Base-by-base conservation (phyloP, 2,113 vertebrate genomes). In the Ailurus styani region DNA sequence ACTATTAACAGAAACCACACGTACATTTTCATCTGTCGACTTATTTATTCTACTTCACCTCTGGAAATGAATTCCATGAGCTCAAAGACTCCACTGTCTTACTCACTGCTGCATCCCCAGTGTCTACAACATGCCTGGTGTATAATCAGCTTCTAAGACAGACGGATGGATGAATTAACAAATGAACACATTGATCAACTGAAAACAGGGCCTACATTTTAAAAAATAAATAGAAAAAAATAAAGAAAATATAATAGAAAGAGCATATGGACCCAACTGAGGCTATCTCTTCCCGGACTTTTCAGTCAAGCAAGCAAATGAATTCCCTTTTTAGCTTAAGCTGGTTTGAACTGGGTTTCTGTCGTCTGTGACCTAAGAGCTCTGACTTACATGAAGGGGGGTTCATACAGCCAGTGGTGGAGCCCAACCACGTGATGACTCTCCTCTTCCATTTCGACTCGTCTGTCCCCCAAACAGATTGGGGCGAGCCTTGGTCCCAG, bases 251-350 rank as follows among this genome's bases (percentile, higher is more conserved):
- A n/a, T n/a, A n/a, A n/a, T n/a, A n/a, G n/a, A n/a, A n/a, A n/a
- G n/a, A 55, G 23, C 29, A 57, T 23, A n/a, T 62, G 50, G 72
- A n/a, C 21, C 7, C 27, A 86, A 18, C 7, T 9, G 25, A 83
- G 40, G 3, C 42, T 79, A 7, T 79, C 27, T 90, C 34, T 15
- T 70, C 50, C 55, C 47, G 17, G n/a, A 77, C 34, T 60, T 34
- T 27, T 25, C 42, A 11, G 42, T 34, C 55, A 77, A n/a, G 10
- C 18, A 9, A 34, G 62, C 8, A 90, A 57, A 83, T 73, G 45
- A 45, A 75, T 57, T 86, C 13, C 37, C n/a, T 86, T 70, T 83
- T 55, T 31, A 95, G 34, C 27, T 34, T 82, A 90, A 78, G 66
- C 20, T 81, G 40, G 7, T 62, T 84, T 70, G 18, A 64, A 79